Evolutionary conservation across 2,113 vertebrate species (phyloP).

Genomic region (Macrotus californicus): DNA sequence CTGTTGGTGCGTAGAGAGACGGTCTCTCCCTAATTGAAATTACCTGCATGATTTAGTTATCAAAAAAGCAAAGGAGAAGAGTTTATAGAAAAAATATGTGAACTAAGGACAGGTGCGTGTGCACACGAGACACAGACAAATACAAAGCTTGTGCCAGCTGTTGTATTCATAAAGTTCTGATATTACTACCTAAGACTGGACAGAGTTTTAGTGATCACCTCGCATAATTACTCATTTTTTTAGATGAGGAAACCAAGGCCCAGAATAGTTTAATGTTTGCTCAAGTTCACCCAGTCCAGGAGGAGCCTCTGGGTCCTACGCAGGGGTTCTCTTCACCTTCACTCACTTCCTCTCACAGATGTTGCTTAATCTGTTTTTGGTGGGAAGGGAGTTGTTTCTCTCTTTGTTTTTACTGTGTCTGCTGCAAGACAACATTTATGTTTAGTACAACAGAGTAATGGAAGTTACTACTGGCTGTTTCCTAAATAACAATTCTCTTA

Average conservation of each 20-base stretch:
- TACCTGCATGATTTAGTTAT: slow-evolving; percentile 46
- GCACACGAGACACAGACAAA: neutral
- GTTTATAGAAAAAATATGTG: slow-evolving; percentile 15
- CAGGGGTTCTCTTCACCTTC: neutral
- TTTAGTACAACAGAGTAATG: neutral
- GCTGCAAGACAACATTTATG: neutral
- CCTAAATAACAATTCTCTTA: neutral
- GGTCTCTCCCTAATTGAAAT: slow-evolving; percentile 42
- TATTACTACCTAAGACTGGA: neutral
- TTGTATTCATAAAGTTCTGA: neutral
- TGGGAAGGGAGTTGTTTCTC: neutral
- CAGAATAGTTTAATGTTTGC: neutral
- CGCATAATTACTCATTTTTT: neutral
- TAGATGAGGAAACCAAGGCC: neutral
- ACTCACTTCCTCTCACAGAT: neutral
- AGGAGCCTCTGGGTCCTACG: neutral
- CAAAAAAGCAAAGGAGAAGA: neutral
- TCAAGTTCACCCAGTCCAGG: neutral
- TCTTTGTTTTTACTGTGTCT: neutral
- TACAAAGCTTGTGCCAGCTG: neutral
- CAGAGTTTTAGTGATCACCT: neutral
- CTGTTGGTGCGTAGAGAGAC: slow-evolving; percentile 22
- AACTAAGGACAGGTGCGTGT: neutral
- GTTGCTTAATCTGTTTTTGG: neutral
- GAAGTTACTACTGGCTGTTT: neutral